Percentiles rank a stretch among this genome's conserved stretches.
These are phyloP conservation scores for Ectemnius lituratus DNA, from an alignment of 2,888 invertebrate genomes.

Conservation along the genomic window DNA sequence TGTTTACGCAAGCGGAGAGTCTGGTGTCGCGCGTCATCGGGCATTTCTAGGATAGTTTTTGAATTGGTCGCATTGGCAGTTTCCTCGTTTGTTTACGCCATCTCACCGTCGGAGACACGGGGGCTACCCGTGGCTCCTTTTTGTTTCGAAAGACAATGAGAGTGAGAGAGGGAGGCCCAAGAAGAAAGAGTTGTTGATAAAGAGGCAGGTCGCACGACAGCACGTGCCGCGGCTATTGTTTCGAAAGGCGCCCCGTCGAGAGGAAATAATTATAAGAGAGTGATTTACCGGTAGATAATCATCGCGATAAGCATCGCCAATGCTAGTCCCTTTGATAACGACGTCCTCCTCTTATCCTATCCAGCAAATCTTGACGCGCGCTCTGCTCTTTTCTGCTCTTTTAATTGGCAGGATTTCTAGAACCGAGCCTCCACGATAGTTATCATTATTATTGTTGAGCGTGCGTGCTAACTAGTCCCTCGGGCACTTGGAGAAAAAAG, in stretches of 20 bases:
- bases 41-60: background rate
- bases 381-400: background rate
- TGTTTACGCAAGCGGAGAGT: background rate
- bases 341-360: too few relatives aligned
- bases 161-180: constrained; percentile 29
- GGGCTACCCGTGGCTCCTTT: constrained; percentile 52
- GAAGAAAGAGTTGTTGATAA: constrained; percentile 50
- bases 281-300: constrained; percentile 55
- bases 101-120: too few relatives aligned
- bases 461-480: too few relatives aligned
- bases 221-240: constrained; percentile 65
- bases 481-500: too few relatives aligned
- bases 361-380: too few relatives aligned
- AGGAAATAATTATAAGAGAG: constrained; percentile 68
- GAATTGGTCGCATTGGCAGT: constrained; percentile 2
- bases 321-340: background rate
- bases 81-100: constrained; percentile 45
- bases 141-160: constrained; percentile 69
- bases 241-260: constrained; percentile 63
- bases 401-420: background rate
- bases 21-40: background rate
- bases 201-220: constrained; percentile 59
- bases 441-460: too few relatives aligned
- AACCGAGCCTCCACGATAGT: background rate
- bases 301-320: constrained; percentile 24